Evolutionary conservation across 2,797 vertebrate species (phyloP).

Genomic region (Hydrolagus colliei): DNA sequence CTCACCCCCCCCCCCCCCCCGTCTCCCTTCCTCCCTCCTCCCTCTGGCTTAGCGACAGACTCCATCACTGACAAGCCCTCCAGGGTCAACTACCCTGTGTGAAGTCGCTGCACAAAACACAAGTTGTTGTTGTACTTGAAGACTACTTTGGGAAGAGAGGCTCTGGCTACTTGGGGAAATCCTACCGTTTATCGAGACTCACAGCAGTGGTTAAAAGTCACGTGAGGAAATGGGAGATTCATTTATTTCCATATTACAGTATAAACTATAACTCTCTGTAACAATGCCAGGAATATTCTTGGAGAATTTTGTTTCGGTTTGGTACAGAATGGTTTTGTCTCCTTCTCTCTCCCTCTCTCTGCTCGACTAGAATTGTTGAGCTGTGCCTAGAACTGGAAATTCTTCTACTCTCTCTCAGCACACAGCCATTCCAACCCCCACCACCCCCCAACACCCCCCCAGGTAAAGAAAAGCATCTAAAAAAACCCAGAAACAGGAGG

Average conservation of each 20-base stretch:
- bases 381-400: neutral
- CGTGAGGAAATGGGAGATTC: neutral
- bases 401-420: neutral
- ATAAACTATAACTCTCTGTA: no score
- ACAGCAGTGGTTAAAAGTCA: neutral
- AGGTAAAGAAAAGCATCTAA: no score
- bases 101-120: no score
- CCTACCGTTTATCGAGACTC: no score
- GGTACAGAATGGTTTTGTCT: conserved; percentile 30
- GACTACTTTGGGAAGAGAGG: neutral
- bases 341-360: conserved; percentile 40
- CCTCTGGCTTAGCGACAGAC: no score
- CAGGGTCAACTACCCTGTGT: no score
- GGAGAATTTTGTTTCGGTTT: no score
- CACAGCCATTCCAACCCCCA: neutral
- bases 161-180: neutral
- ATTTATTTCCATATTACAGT: neutral
- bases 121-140: no score
- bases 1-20: no score
- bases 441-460: neutral
- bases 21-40: no score
- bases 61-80: no score
- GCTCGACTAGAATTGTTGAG: conserved; percentile 37
- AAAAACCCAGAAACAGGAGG: no score
- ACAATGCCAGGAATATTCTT: neutral